Conservation (phyloP, 2,797 vertebrate genomes). For the Ateles fusciceps region DNA sequence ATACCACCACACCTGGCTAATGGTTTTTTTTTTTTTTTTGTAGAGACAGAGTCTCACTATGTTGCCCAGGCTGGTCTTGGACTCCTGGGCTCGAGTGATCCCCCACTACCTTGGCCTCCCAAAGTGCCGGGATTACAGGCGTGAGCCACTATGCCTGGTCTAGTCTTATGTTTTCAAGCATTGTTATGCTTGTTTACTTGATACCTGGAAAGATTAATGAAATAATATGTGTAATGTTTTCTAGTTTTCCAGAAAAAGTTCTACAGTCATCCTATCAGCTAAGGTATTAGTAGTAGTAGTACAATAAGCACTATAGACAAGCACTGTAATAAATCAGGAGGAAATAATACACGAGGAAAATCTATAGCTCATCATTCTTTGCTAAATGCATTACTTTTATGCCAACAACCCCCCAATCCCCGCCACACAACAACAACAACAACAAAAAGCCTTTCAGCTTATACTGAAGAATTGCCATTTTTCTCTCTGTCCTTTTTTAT, state of each 20-base stretch:
- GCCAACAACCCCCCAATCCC: neutral
- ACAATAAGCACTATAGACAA: neutral
- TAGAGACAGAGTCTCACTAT: too few relatives aligned
- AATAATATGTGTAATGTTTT: neutral
- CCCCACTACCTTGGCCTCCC: too few relatives aligned
- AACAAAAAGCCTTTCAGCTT: neutral
- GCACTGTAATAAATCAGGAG: neutral
- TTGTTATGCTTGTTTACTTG: conserved; percentile 17
- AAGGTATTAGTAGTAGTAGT: neutral
- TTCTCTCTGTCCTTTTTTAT: conserved; percentile 3
- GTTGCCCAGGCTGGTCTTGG: too few relatives aligned
- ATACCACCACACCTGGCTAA: too few relatives aligned
- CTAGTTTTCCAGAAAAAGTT: neutral
- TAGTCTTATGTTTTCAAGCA: conserved; percentile 21
- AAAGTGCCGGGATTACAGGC: too few relatives aligned
- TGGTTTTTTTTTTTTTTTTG: too few relatives aligned
- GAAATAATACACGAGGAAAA: neutral
- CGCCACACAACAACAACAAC: neutral
- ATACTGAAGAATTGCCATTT: neutral
- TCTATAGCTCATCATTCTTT: neutral
- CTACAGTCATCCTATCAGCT: neutral
- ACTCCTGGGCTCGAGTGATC: too few relatives aligned
- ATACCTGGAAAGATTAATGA: neutral
- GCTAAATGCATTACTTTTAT: neutral
- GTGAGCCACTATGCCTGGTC: too few relatives aligned